These are phyloP conservation scores for Rhagonycha fulva DNA, from an alignment of 2,888 invertebrate genomes.

Conservation along the genomic window DNA sequence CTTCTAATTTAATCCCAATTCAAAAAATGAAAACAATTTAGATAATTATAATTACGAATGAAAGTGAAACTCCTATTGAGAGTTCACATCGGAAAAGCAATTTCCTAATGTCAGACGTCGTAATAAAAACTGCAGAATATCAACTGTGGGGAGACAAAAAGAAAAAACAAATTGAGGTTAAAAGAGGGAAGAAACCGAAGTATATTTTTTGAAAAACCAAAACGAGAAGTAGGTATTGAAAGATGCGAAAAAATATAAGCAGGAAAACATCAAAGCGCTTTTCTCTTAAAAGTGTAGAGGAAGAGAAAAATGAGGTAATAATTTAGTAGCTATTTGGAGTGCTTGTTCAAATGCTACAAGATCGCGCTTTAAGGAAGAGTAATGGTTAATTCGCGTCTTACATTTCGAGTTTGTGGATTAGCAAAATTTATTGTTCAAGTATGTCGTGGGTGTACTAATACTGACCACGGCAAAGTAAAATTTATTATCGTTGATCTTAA, in stretches of 20 bases:
- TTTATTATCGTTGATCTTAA: background rate
- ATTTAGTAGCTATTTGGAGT: background rate
- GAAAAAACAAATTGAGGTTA: background rate
- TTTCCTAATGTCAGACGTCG: background rate
- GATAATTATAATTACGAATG: background rate
- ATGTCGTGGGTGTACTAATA: background rate
- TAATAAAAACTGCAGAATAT: background rate
- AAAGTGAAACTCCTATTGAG: background rate
- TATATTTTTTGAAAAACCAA: background rate
- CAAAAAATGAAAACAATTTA: background rate
- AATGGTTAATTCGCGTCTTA: background rate
- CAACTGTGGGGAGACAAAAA: background rate
- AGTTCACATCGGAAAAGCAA: background rate
- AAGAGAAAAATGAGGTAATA: background rate
- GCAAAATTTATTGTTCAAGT: background rate
- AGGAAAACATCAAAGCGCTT: background rate
- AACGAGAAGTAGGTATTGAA: background rate
- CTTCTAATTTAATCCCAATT: background rate
- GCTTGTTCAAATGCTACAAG: background rate
- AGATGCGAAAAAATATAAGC: background rate
- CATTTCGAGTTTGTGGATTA: background rate
- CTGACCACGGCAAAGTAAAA: background rate
- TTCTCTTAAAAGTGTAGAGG: background rate
- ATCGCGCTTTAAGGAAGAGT: background rate
- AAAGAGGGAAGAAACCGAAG: background rate